Evolutionary conservation across 2,113 vertebrate genomes (phyloP).

Genomic region (Sciurus niger): DNA sequence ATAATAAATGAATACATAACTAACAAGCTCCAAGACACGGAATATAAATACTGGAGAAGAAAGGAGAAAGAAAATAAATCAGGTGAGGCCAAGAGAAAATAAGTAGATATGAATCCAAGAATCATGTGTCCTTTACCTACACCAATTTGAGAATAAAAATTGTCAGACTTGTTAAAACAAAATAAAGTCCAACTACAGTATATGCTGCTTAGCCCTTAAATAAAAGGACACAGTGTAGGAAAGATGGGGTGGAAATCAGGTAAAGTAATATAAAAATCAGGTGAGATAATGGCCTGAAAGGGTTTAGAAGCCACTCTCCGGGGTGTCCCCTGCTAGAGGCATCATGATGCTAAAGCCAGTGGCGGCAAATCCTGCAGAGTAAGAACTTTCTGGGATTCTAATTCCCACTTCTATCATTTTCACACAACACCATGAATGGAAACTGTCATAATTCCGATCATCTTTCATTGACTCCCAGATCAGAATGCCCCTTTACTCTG

Average conservation of each 20-base stretch:
- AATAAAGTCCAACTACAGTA: background rate
- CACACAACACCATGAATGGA: background rate
- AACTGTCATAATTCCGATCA: background rate
- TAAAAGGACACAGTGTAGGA: background rate
- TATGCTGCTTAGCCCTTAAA: background rate
- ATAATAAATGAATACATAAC: background rate
- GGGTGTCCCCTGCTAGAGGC: background rate
- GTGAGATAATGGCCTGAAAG: background rate
- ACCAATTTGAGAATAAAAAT: constrained; percentile 27
- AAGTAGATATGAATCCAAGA: background rate
- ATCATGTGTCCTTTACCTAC: background rate
- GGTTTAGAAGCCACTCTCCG: background rate
- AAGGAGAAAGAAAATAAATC: constrained; percentile 24
- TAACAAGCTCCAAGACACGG: background rate
- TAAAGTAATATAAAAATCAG: background rate
- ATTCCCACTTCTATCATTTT: background rate
- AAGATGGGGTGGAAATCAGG: background rate
- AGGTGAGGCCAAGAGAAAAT: background rate
- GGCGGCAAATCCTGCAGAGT: too few species aligned
- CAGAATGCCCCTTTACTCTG: background rate
- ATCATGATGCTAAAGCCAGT: rapidly evolving
- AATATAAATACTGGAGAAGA: background rate
- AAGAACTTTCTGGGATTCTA: background rate
- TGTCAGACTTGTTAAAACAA: background rate
- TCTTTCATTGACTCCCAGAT: constrained; percentile 46